Base-by-base conservation (phyloP, 2,113 vertebrate species). In the Aplodontia rufa region DNA sequence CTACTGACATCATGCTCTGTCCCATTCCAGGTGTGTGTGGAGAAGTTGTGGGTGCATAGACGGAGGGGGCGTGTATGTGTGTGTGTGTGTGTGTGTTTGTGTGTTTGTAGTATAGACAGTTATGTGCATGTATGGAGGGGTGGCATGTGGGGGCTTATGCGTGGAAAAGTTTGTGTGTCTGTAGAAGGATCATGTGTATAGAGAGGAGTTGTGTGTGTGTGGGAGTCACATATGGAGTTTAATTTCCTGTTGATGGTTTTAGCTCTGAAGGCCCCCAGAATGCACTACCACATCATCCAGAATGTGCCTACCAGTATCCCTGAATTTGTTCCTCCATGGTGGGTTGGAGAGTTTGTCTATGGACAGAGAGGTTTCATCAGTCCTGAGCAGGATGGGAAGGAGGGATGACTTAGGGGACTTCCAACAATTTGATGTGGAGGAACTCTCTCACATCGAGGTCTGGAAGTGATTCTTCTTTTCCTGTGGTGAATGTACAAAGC, bases 291-390 rank as follows among this genome's bases (percentile, higher is more conserved):
- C 3, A 2, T 10, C 30, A 35, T 8, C 47, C 49, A 1, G 47
- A 42, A 30, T 14, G 42, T 26, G 45, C 19, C 24, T 19, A 6
- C 22, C 0, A 0, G 0, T 24, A 2, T 1, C 6, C 60, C 17
- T 51, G 28, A 5, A 24, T 69, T n/a, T 62, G 60, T 47, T 42
- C 53, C 30, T 79, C 69, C 58, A 0, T 0, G 19, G 5, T 64
- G 62, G 24, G 28, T 4, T 22, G 51, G 62, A 55, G 69, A 28
- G 68, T 45, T 45, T 58, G 0, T 40, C 14, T 69, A 19, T 58
- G 64, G n/a, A n/a, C 40, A 58, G 20, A 58, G 28, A 42, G 68
- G 19, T 17, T 22, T 62, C 17, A 9, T 28, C 62, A 12, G 55
- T 45, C 35, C 7, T 0, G n/a, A 75, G 72, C 12, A 19, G 60